Percentiles rank a stretch among this genome's conserved stretches.
Conservation (phyloP, 2,888 invertebrate species). For the Meiosimyza platycephala region DNA sequence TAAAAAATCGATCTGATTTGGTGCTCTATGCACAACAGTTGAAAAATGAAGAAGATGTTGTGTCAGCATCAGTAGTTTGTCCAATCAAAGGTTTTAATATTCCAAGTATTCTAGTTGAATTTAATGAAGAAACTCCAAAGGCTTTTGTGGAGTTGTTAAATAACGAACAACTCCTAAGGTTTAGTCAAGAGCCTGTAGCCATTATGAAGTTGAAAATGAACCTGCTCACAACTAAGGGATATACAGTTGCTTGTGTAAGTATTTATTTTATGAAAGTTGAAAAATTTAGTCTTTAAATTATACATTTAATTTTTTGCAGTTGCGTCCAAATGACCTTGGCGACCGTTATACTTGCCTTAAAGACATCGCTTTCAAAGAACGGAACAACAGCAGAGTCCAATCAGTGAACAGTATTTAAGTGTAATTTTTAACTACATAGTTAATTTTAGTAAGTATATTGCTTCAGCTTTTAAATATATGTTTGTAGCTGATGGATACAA, state of each 20-base stretch:
- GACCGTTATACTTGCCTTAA: conserved; percentile 2
- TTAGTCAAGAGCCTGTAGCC: conserved; percentile 54
- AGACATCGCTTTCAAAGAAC: not conserved
- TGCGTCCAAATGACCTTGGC: not conserved
- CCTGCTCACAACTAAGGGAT: conserved; percentile 12
- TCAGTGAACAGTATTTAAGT: conserved; percentile 38
- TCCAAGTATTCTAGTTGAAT: conserved; percentile 56
- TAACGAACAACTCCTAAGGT: conserved; percentile 54
- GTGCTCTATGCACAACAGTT: conserved; percentile 50
- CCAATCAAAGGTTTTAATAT: conserved; percentile 63
- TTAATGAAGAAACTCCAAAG: conserved; percentile 22
- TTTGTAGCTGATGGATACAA: too few relatives aligned
- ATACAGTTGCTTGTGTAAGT: conserved; percentile 27
- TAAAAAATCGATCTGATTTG: conserved; percentile 53
- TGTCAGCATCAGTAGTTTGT: conserved; percentile 52
- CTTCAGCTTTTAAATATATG: too few relatives aligned
- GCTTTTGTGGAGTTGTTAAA: conserved; percentile 60
- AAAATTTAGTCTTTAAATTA: not conserved
- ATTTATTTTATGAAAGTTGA: conserved; percentile 13
- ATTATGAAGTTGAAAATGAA: conserved; percentile 44
- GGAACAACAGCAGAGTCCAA: not conserved
- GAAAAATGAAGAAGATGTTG: conserved; percentile 48
- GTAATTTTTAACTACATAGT: too few relatives aligned
- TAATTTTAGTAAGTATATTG: too few relatives aligned
- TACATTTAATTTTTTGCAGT: not conserved